Evolutionary conservation across 2,797 vertebrate genomes (phyloP), one percentile per base, ranked within the genome.

Genomic region (Thunnus albacares): DNA sequence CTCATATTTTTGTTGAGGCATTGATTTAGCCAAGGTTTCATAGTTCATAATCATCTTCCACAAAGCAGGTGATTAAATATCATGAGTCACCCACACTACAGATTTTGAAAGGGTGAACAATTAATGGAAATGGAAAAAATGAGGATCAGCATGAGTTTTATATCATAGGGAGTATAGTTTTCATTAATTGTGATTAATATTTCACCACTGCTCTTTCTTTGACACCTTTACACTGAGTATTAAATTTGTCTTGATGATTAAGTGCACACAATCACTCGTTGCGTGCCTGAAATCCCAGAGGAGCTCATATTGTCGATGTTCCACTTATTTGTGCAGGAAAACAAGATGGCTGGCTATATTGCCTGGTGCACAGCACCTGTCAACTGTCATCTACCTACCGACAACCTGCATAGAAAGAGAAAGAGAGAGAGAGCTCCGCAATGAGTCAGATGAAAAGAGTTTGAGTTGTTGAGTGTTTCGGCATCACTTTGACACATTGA

Each of bases 401-500:
- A 71, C 85, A 65, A 57, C 71, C 69, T 73, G 33, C 35, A 15
- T 2, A 49, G 55, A 22, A 24, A 71, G 53, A 49, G 55, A 22
- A 24, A 71, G 53, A 0, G 51, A 52, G 66, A 14, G 22, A 52
- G 43, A 53, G 74, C 47, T 59, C 71, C 62, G 49, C 30, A 64
- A 20, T 49, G 41, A 82, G 6, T 80, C 69, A n/a, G 59, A 81
- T 77, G 62, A 83, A 76, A 79, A 63, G 62, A 76, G 67, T 67
- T 8, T 9, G 38, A 84, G 65, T 45, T 78, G 66, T 71, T 71
- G 69, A 41, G 60, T 77, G 38, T 77, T 62, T 80, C 75, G 64
- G 65, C 66, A 69, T 81, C 66, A 45, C 75, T 82, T 60, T 84
- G 81, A 89, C 86, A 83, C 77, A 60, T 72, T 89, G 87, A 87